Evolutionary conservation across 2,797 vertebrate genomes (phyloP).

Genomic region (Rhinoraja longicauda): DNA sequence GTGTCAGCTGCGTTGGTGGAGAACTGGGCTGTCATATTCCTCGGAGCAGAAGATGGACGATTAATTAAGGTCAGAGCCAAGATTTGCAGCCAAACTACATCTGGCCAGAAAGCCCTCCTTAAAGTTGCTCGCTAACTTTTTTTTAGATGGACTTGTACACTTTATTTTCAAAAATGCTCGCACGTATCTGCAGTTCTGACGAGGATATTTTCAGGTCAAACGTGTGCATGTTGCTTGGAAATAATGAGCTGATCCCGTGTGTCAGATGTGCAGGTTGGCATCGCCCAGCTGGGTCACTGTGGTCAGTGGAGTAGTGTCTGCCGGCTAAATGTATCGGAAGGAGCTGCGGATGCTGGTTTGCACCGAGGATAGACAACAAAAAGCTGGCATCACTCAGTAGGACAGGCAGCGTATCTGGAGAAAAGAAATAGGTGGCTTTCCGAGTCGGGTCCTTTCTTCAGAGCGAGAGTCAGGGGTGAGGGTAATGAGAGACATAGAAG

Average conservation of each 20-base stretch:
- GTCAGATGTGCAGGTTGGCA: no score
- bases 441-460: no score
- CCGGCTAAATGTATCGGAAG: not conserved
- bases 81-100: not conserved
- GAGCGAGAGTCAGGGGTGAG: no score
- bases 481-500: no score
- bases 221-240: not conserved
- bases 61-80: constrained; percentile 14
- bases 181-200: not conserved
- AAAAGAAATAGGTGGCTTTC: no score
- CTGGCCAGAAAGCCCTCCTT: not conserved
- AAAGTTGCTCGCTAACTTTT: not conserved
- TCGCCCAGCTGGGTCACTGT: not conserved
- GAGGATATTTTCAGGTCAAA: not conserved
- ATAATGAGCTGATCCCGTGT: not conserved
- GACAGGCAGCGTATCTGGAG: no score
- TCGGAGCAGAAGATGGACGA: constrained; percentile 9
- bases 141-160: not conserved
- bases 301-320: not conserved
- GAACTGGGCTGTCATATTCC: constrained; percentile 4
- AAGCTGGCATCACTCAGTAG: no score
- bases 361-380: no score
- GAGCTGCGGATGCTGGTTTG: no score
- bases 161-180: not conserved
- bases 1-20: not conserved